Base-by-base conservation (phyloP, 30 jellyfish, hydroid and myxozoan genomes). In the Chrysaora quinquecirrha region DNA sequence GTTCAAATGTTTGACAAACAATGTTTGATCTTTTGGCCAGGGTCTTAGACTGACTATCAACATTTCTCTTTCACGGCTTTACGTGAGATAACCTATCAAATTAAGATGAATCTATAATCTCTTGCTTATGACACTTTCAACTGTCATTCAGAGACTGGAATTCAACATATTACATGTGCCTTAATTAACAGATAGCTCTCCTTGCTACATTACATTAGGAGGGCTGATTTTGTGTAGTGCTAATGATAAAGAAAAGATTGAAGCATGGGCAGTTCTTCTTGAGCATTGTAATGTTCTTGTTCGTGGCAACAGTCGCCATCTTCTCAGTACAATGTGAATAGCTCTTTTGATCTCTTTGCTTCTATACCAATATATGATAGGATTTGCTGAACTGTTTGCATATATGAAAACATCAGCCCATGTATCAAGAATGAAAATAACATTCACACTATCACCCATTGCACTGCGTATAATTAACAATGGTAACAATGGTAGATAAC, bases 371-470 rank as follows among this genome's bases (percentile, higher is more conserved):
- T 82, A 82, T 18, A 82, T 82, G 30, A 82, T 32, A 4, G 92
- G 92, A 74, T 82, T 82, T 7, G 70, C 79, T 24, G 92, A 82
- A 43, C 92, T 82, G 80, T 82, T 66, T 18, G 92, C 92, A 56
- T 68, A 82, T 30, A 82, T 73, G 62, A 82, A 82, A 22, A 82
- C 92, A 38, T 82, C 92, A n/a, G 46, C 92, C 92, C 92, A 82
- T 11, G 92, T 82, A 24, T 82, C 92, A 0, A 82, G 48, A 16
- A 82, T 58, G 30, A 60, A 70, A 4, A 82, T 71, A 18, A 82
- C 75, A 34, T 82, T 22, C 1, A 82, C 85, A 20, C 80, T 64
- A 54, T 82, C 92, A n/a, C 92, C 92, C 46, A 61, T 70, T 0
- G 70, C 62, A 9, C 92, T 82, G 20, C 92, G 65, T 34, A 82